Evolutionary conservation across 1,140 invertebrate species (phyloP).

Genomic region (Teleopsis dalmanni): DNA sequence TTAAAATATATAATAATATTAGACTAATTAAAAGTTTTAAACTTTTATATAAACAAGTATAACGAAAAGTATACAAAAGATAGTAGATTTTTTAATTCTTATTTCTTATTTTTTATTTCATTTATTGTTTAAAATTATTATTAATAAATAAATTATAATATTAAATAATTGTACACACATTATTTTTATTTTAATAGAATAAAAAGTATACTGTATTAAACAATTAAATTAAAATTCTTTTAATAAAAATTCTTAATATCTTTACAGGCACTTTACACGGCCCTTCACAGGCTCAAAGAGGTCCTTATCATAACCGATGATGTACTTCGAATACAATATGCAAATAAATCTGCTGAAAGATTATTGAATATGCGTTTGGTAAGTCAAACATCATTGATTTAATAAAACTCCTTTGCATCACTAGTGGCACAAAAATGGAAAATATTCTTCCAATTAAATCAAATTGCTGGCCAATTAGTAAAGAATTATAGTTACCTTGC

Average conservation of each 20-base stretch:
- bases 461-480: neutral
- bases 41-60: neutral
- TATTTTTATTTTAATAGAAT: neutral
- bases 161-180: neutral
- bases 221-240: conserved; percentile 31
- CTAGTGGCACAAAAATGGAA: no score
- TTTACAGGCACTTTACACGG: conserved; percentile 69
- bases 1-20: no score
- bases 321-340: conserved; percentile 66
- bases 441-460: neutral
- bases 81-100: neutral
- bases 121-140: neutral
- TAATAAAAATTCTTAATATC: neutral
- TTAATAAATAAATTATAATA: neutral
- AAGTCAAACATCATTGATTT: conserved; percentile 9
- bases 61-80: neutral
- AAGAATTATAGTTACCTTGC: no score
- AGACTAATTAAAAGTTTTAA: no score
- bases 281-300: conserved; percentile 75
- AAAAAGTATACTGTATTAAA: no score
- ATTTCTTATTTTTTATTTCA: neutral
- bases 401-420: no score
- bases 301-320: conserved; percentile 82
- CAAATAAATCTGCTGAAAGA: conserved; percentile 38
- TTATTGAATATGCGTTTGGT: conserved; percentile 43